Evolutionary conservation across 2,888 invertebrate species (phyloP).

Genomic region (Sialis fuliginosa): DNA sequence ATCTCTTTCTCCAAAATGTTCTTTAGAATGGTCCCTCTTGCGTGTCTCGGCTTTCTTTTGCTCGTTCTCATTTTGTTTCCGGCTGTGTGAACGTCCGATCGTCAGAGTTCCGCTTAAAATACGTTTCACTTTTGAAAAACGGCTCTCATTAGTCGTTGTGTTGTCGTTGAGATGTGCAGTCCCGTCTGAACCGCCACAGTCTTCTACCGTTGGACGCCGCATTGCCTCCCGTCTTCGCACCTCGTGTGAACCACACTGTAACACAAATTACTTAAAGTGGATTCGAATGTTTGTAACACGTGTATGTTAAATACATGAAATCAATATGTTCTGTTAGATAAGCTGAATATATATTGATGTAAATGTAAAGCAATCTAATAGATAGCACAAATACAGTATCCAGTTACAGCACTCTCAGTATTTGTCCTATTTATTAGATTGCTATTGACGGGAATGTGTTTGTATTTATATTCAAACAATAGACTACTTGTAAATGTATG

Average conservation of each 20-base stretch:
- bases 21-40: slow-evolving; percentile 6
- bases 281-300: too few species aligned
- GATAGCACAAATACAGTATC: too few species aligned
- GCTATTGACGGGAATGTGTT: too few species aligned
- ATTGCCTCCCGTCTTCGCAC: background rate
- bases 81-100: slow-evolving; percentile 1
- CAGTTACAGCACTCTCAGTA: too few species aligned
- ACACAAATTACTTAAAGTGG: background rate
- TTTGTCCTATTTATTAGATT: too few species aligned
- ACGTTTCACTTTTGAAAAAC: slow-evolving; percentile 18
- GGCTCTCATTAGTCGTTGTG: slow-evolving; percentile 14
- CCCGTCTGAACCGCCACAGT: background rate
- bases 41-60: slow-evolving; percentile 16
- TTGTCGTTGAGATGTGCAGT: slow-evolving; percentile 3
- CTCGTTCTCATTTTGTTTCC: slow-evolving; percentile 16
- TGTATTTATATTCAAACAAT: too few species aligned
- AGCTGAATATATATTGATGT: too few species aligned
- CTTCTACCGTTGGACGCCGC: slow-evolving; percentile 3
- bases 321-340: too few species aligned
- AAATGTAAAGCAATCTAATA: too few species aligned
- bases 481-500: too few species aligned
- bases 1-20: background rate
- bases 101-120: slow-evolving; percentile 14
- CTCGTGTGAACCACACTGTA: background rate
- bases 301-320: too few species aligned